These are phyloP conservation scores for Xenopus borealis DNA, from an alignment of 2,113 vertebrate genomes.

Conservation along the genomic window DNA sequence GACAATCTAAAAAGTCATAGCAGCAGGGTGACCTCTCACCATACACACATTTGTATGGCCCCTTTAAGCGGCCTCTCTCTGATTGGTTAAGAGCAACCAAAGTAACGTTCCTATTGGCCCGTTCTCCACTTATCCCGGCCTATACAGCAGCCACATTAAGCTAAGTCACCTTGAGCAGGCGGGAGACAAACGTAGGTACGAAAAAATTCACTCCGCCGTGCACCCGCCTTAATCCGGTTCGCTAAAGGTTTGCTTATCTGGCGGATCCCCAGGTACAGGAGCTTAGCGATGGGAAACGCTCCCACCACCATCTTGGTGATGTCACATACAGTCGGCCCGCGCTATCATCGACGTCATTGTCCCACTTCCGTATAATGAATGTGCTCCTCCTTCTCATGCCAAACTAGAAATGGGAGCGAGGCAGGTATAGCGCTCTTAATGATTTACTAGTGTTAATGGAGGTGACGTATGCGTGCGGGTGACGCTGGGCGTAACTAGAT, in stretches of 20 bases:
- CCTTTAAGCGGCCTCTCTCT: not conserved
- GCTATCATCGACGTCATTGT: not conserved
- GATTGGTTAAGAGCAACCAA: not conserved
- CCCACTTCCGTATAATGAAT: not conserved
- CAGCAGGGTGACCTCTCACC: slow-evolving; percentile 26
- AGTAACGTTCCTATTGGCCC: not conserved
- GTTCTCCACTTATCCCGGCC: not conserved
- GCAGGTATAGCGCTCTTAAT: too few species aligned
- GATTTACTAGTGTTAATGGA: too few species aligned
- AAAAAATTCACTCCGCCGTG: slow-evolving; percentile 85
- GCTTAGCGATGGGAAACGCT: slow-evolving; percentile 89
- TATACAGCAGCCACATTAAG: not conserved
- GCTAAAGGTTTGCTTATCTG: slow-evolving; percentile 88
- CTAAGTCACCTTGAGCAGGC: slow-evolving; percentile 81
- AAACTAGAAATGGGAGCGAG: too few species aligned
- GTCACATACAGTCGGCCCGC: slow-evolving; percentile 18
- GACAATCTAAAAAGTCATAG: not conserved
- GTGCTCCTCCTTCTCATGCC: not conserved
- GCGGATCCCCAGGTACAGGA: slow-evolving; percentile 83
- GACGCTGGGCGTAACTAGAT: too few species aligned
- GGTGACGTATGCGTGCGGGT: too few species aligned
- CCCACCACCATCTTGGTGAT: slow-evolving; percentile 84
- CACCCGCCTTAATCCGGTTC: slow-evolving; percentile 82
- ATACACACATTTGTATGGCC: not conserved
- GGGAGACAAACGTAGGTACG: slow-evolving; percentile 82